Base-by-base conservation (phyloP, 2,888 invertebrate species). In the Lepidocyrtoides sp. region DNA sequence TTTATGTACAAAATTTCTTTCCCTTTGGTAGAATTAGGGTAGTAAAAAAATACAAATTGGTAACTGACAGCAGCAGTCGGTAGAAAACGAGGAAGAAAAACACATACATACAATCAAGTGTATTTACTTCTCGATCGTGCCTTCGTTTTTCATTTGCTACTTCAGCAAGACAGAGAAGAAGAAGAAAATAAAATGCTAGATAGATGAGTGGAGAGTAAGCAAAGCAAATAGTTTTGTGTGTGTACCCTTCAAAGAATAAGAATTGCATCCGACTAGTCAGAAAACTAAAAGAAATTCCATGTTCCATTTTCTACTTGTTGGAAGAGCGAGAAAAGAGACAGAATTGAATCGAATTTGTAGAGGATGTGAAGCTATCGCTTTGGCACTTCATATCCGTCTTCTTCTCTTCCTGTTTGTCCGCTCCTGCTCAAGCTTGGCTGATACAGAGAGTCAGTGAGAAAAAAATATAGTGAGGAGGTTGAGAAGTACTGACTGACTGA, bases 281-380 rank as follows among this genome's bases (percentile, higher is more conserved):
- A 75, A 85, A 83, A 77, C 89, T 83, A 89, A 89, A 84, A 83
- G 89, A 84, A 32, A 89, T 89, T 89, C 26, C 83, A 60, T 83
- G 89, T 89, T 82, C n/a, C 72, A 84, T 29, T 20, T 23, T 29
- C 81, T 29, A 26, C 82, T 63, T 66, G 2, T 10, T 10, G 8
- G 66, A 36, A 57, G 29, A 20, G 17, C n/a, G 54, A 77, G 44
- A 7, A 12, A 23, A 72, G 75, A 75, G 5, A 57, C 51, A n/a
- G n/a, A n/a, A n/a, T n/a, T n/a, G n/a, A n/a, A n/a, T n/a, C 44
- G 36, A 2, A 36, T 36, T 36, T 36, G 36, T 4, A 7, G 36
- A 81, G 79, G 79, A 79, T 57, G 81, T 81, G 60, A 77, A 44
- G 36, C 81, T 60, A 81, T 81, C 81, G 57, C 41, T 81, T 81